These are phyloP conservation scores for Rhagophthalmus giganteus DNA, from an alignment of 2,888 invertebrate genomes.

Conservation along the genomic window DNA sequence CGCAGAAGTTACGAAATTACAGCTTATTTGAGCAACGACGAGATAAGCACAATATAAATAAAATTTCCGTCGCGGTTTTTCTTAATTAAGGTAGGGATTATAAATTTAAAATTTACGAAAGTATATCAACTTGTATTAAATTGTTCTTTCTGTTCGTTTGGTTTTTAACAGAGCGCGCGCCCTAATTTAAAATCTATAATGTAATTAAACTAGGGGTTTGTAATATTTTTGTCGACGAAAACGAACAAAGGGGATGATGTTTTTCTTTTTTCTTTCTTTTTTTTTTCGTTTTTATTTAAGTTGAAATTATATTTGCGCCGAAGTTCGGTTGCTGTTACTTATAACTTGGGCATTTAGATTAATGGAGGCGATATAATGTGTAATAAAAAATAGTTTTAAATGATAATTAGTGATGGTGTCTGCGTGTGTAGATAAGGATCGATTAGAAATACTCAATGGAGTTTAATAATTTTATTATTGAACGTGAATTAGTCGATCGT, in stretches of 20 bases:
- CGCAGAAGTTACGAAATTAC: slow-evolving; percentile 12
- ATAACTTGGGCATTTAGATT: not conserved
- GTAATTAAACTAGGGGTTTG: not conserved
- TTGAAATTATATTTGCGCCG: no score
- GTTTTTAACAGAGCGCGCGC: not conserved
- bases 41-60: slow-evolving; percentile 13
- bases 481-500: no score
- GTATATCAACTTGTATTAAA: slow-evolving; percentile 2
- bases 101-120: slow-evolving; percentile 6
- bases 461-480: no score
- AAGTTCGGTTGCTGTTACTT: no score
- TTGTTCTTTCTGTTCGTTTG: not conserved
- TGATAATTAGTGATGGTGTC: no score
- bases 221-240: not conserved
- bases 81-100: slow-evolving; percentile 4
- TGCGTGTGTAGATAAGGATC: no score
- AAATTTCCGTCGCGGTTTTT: slow-evolving; percentile 5
- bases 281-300: no score
- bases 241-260: no score
- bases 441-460: no score
- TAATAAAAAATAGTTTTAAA: no score
- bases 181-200: not conserved
- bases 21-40: slow-evolving; percentile 13
- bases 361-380: no score
- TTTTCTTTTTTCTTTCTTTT: no score